Evolutionary conservation across 2,888 invertebrate genomes (phyloP).

Genomic region (Gastrophysa polygoni): DNA sequence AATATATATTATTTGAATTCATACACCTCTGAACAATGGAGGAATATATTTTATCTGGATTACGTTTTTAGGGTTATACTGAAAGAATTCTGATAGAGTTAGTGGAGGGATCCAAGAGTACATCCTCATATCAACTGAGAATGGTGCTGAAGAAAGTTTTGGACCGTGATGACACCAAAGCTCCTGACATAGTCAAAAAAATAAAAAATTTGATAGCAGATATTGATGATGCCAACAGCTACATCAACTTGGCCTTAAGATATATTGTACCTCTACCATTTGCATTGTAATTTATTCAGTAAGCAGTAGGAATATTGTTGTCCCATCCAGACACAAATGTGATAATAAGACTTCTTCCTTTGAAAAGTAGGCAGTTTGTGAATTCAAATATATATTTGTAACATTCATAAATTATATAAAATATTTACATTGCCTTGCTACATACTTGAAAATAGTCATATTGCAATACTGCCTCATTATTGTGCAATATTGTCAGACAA

Average conservation of each 20-base stretch:
- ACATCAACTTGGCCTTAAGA: constrained; percentile 64
- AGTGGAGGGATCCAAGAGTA: constrained; percentile 63
- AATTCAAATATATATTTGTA: not conserved
- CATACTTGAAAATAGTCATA: not conserved
- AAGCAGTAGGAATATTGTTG: not conserved
- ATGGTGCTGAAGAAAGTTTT: constrained; percentile 65
- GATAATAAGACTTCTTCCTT: not conserved
- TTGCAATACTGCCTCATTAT: constrained; percentile 3
- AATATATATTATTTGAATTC: too few relatives aligned
- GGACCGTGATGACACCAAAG: constrained; percentile 64
- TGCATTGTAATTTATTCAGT: constrained; percentile 27
- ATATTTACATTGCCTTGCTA: not conserved
- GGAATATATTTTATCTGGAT: not conserved
- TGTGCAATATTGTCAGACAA: constrained; percentile 64
- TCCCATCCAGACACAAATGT: not conserved
- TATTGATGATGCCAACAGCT: constrained; percentile 64
- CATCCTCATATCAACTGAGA: constrained; percentile 65
- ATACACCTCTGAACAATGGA: too few relatives aligned
- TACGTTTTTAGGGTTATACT: constrained; percentile 64
- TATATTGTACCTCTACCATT: constrained; percentile 65
- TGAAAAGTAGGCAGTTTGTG: not conserved
- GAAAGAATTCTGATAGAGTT: constrained; percentile 64
- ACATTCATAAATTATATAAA: not conserved
- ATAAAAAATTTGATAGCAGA: constrained; percentile 64
- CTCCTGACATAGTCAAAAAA: constrained; percentile 65